Evolutionary conservation across 2,888 invertebrate species (phyloP), one percentile per base, ranked within the genome.

Genomic region (Epiperipatus broadwayi): DNA sequence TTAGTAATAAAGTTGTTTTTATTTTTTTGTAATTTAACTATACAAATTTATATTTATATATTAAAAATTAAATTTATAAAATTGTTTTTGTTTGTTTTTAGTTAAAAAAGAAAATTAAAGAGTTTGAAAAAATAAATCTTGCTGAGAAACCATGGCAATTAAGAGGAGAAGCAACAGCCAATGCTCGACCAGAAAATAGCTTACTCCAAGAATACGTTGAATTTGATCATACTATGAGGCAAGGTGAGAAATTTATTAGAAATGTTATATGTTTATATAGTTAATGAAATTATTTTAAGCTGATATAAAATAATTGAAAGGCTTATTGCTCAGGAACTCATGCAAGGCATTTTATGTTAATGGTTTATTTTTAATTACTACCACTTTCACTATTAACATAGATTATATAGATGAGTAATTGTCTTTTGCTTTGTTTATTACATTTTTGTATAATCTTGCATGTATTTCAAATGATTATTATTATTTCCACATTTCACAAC

Each of bases 71-170:
- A 28, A 7, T 36, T 27, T 10, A 36, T 2, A 14, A 43, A 41
- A 16, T 40, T 35, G 15, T 42, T 41, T 39, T 44, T 47, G 31
- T n/a, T n/a, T n/a, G n/a, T n/a, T n/a, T n/a, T n/a, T 31, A 46
- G 44, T 41, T 44, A 32, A 44, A 46, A 28, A 37, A 44, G 41
- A 39, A 47, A 43, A 63, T 64, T 21, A 43, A 50, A 8, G 51
- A 56, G 28, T 48, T 64, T 45, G 66, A 67, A 48, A 55, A 60
- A 31, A 53, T 52, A 27, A 59, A 57, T 46, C 53, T 93, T 21
- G 66, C 70, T 8, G 80, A 84, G 44, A 87, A 87, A 49, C 75
- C 84, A 0, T 97, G 95, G 95, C 84, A 87, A 53, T 59, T 93
- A 31, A 76, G 73, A 54, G 95, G 95, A 44, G 95, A 97, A 68